Conservation (phyloP, 2,113 vertebrate genomes). For the Callipepla squamata region DNA sequence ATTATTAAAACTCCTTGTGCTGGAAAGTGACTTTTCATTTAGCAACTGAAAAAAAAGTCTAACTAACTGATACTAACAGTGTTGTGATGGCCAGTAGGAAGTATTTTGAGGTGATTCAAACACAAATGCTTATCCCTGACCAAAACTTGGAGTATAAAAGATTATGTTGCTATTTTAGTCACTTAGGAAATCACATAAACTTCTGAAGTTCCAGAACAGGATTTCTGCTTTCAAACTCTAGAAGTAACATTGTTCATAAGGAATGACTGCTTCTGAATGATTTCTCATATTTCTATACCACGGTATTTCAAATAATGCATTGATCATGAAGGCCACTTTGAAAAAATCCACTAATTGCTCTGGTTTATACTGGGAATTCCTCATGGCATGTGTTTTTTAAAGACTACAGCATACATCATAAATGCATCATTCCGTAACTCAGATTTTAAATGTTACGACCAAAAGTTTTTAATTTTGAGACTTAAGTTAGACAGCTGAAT, state of each 20-base stretch:
- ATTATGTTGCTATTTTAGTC: not conserved
- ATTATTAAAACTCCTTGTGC: not conserved
- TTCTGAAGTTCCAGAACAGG: not conserved
- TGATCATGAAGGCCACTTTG: not conserved
- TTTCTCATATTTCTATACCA: not conserved
- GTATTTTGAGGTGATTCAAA: conserved; percentile 6
- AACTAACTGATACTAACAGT: conserved; percentile 23
- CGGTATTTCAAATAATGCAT: not conserved
- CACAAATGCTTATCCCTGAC: conserved; percentile 29
- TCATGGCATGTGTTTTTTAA: not conserved
- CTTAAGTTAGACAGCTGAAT: not conserved
- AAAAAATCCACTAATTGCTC: not conserved
- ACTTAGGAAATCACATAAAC: not conserved
- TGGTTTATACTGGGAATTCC: not conserved
- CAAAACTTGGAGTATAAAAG: not conserved
- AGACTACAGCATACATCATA: not conserved
- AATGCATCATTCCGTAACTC: not conserved
- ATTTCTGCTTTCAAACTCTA: not conserved
- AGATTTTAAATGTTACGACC: not conserved
- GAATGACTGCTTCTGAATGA: not conserved
- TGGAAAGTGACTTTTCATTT: conserved; percentile 22
- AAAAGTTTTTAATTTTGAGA: conserved; percentile 4
- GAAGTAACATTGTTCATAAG: not conserved
- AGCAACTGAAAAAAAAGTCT: conserved; percentile 12
- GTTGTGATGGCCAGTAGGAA: conserved; percentile 30